Evolutionary conservation across 2,797 vertebrate genomes (phyloP).

Genomic region (Emydoidea blandingii): DNA sequence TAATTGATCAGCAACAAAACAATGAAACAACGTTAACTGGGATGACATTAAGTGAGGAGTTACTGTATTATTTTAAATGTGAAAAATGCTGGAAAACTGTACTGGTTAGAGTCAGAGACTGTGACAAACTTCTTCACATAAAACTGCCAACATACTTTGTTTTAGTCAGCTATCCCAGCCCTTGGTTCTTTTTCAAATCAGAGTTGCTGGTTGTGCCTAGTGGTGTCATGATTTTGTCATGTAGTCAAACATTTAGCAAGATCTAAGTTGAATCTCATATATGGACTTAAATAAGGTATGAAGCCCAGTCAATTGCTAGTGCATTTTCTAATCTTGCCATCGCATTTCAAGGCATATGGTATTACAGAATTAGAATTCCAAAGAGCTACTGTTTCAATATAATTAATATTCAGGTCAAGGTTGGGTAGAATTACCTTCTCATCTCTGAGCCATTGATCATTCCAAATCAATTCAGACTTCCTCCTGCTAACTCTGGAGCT

Average conservation of each 20-base stretch:
- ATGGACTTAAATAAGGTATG: fast-evolving
- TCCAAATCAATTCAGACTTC: neutral
- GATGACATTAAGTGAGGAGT: too few relatives aligned
- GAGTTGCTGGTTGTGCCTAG: neutral
- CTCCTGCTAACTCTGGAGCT: neutral
- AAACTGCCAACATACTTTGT: neutral
- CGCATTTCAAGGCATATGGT: neutral
- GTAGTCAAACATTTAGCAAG: neutral
- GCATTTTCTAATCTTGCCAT: neutral
- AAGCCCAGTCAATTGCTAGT: neutral
- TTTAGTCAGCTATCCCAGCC: neutral
- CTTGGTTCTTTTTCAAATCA: neutral
- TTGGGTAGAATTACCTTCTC: neutral
- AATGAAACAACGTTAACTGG: too few relatives aligned
- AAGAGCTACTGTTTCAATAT: neutral
- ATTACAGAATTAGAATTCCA: neutral
- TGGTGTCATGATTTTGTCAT: neutral
- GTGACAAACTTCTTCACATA: neutral
- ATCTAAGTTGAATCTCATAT: neutral
- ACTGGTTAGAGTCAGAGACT: neutral
- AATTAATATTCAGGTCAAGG: neutral
- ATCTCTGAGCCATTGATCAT: neutral
- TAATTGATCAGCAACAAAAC: too few relatives aligned
- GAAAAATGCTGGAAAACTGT: neutral
- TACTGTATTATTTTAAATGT: neutral